Conservation (phyloP, 2,113 vertebrate genomes). For the Hippolais icterina region DNA sequence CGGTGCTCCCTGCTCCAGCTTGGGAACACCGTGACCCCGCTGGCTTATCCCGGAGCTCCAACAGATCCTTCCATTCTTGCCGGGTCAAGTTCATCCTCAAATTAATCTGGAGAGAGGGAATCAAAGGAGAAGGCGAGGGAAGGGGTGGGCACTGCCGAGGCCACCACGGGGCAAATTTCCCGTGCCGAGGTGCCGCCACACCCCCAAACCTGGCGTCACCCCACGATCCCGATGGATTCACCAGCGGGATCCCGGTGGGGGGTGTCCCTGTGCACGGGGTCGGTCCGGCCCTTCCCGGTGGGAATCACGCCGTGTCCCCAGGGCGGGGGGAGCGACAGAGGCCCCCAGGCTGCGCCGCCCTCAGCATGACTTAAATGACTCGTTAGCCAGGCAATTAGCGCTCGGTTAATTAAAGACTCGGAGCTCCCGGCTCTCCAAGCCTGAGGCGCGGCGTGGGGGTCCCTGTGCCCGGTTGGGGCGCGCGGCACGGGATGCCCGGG, state of each 20-base stretch:
- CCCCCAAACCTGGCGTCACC: neutral
- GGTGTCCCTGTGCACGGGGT: rapidly evolving
- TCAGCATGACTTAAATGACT: neutral
- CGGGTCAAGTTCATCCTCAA: neutral
- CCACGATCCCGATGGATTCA: rapidly evolving
- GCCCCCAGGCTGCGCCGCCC: neutral
- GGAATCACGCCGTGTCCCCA: neutral
- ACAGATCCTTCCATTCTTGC: neutral
- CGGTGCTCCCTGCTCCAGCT: neutral
- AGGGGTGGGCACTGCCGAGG: neutral
- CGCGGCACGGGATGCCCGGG: rapidly evolving
- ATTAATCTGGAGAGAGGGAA: neutral
- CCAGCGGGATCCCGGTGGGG: neutral
- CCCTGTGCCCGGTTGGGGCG: neutral
- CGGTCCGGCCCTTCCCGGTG: neutral
- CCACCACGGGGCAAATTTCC: neutral
- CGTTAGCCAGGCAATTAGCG: conserved; percentile 25
- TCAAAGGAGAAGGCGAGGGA: neutral
- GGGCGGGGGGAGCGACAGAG: neutral
- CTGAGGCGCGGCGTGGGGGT: neutral
- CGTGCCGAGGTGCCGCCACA: neutral
- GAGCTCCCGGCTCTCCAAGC: neutral
- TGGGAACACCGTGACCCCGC: neutral
- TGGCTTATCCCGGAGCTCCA: neutral
- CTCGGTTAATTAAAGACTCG: conserved; percentile 3